Evolutionary conservation across 2,113 vertebrate species (phyloP), one percentile per base, ranked within the genome.

Genomic region (Geococcyx californianus): DNA sequence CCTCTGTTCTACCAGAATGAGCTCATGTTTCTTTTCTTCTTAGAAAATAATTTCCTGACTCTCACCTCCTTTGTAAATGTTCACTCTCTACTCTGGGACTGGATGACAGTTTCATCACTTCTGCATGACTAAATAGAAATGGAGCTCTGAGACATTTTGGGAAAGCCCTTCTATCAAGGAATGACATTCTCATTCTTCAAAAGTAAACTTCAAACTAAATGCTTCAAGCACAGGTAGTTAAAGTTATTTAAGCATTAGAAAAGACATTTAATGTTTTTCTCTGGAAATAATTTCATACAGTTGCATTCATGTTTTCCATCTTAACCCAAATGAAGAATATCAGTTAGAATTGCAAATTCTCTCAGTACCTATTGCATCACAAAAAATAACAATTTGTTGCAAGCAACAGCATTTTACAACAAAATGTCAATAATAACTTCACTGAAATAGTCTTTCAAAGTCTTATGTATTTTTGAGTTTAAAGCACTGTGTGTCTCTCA

Each of bases 61-160:
- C 33, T 91, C 55, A 55, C 69, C 55, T 76, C 13, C 29, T 89
- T 56, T 59, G 51, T 55, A 95, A 94, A 83, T 31, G 16, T 77
- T 87, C 67, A 23, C 16, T 42, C 33, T 59, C 87, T 73, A 29
- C 31, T 84, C 52, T 52, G 34, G 24, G 18, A 63, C 47, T 68
- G 26, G 25, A 55, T 93, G 78, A 85, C 54, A 93, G 36, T 76
- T 94, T 79, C 77, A 76, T 79, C 91, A 83, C 74, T 84, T 91
- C 58, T 91, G 54, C 78, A 54, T 91, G 74, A 62, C 58, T 87
- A 91, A 78, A 68, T 42, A 62, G 36, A 67, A 94, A 87, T 80
- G 34, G 12, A 84, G 16, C 24, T 44, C 67, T 59, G 42, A 85
- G 59, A 95, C 28, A 56, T 90, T 92, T 67, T 67, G 52, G 60